Conservation (phyloP, 2,797 vertebrate species). For the Protosalanx chinensis region DNA sequence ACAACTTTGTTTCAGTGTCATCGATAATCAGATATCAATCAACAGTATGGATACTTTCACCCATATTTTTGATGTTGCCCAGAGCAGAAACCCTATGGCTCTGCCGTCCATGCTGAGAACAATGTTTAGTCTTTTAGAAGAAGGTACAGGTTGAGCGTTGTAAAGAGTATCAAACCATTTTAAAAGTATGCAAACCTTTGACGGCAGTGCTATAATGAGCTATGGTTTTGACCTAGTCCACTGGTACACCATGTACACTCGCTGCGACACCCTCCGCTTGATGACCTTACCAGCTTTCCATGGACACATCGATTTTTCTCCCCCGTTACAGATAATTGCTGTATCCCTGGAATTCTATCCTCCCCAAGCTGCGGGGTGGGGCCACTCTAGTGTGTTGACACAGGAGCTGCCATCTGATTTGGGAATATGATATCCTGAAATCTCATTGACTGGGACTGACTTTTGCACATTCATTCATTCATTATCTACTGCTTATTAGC, state of each 20-base stretch:
- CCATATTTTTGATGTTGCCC: not conserved
- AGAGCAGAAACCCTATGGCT: not conserved
- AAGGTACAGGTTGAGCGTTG: not conserved
- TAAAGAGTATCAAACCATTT: not conserved
- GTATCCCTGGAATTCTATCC: constrained; percentile 82
- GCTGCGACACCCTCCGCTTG: constrained; percentile 59
- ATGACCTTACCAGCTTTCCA: constrained; percentile 80
- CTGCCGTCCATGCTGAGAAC: not conserved
- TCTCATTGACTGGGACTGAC: constrained; percentile 62
- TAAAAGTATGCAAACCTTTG: not conserved
- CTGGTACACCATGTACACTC: constrained; percentile 36
- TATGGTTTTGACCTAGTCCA: not conserved
- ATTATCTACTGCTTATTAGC: too few species aligned
- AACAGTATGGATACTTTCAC: not conserved
- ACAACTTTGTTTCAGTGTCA: not conserved
- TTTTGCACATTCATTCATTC: constrained; percentile 31
- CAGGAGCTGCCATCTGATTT: constrained; percentile 72
- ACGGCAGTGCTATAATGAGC: not conserved
- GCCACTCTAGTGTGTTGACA: constrained; percentile 69
- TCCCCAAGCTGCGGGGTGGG: constrained; percentile 72
- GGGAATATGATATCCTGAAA: constrained; percentile 62
- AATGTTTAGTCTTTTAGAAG: not conserved
- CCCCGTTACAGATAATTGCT: constrained; percentile 88
- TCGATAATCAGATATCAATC: not conserved
- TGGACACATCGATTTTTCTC: constrained; percentile 84